phyloP scores from a whole-genome alignment of 2,797 vertebrate species.

The Microhierax caerulescens region DNA sequence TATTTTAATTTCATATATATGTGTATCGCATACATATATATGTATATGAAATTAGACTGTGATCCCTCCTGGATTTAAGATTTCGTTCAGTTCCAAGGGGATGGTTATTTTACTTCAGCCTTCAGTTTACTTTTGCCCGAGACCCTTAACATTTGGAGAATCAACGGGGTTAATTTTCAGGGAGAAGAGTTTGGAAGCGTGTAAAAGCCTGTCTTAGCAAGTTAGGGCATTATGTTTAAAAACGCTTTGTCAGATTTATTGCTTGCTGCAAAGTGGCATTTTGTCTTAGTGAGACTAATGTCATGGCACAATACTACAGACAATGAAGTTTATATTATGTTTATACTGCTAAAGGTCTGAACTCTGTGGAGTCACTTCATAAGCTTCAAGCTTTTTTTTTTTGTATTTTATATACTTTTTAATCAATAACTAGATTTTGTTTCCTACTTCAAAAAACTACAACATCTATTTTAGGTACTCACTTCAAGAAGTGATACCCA shows the following conservation, averaged over 20 bases:
- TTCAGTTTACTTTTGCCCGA: constrained; percentile 81
- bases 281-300: constrained; percentile 51
- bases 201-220: constrained; percentile 79
- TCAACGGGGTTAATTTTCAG: constrained; percentile 77
- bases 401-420: constrained; percentile 55
- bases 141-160: constrained; percentile 79
- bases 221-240: constrained; percentile 80
- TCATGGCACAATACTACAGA: constrained; percentile 56
- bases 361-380: constrained; percentile 67
- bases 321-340: constrained; percentile 62
- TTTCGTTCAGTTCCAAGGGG: constrained; percentile 69
- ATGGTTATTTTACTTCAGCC: constrained; percentile 77
- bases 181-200: constrained; percentile 80
- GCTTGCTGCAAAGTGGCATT: constrained; percentile 57
- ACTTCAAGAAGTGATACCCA: constrained; percentile 57
- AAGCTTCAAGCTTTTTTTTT: constrained; percentile 32
- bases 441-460: constrained; percentile 11
- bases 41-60: constrained; percentile 74
- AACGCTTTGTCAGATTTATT: constrained; percentile 48
- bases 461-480: constrained; percentile 42
- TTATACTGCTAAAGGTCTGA: constrained; percentile 70
- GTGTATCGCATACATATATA: constrained; percentile 72
- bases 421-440: constrained; percentile 56
- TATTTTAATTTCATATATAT: constrained; percentile 75
- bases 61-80: constrained; percentile 65